These are phyloP conservation scores for Felis catus DNA, from an alignment of 2,113 vertebrate species.

Conservation along the genomic window DNA sequence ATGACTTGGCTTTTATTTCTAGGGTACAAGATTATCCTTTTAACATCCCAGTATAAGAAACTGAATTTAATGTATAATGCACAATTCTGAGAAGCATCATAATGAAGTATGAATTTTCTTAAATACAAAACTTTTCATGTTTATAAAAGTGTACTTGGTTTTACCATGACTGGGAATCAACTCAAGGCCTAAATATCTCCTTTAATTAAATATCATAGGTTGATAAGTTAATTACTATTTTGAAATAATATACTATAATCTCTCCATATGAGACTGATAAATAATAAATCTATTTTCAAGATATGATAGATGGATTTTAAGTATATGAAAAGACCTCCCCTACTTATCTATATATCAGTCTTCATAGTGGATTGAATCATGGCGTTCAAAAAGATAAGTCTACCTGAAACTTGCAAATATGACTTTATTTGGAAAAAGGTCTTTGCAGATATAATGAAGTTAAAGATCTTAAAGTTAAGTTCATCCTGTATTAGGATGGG, in stretches of 20 bases:
- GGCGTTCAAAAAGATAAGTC: not conserved
- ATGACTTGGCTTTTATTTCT: slow-evolving; percentile 25
- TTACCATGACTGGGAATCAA: not conserved
- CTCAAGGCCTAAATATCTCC: not conserved
- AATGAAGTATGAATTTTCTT: not conserved
- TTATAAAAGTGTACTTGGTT: slow-evolving; percentile 19
- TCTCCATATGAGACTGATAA: not conserved
- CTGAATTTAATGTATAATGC: not conserved
- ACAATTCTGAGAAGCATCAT: not conserved
- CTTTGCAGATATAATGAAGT: not conserved
- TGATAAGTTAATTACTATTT: not conserved
- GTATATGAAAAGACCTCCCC: not conserved
- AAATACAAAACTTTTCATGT: not conserved
- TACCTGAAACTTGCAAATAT: not conserved
- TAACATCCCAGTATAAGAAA: not conserved
- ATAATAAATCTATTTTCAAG: not conserved
- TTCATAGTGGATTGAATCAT: not conserved
- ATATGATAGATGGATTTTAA: not conserved
- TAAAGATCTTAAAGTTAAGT: not conserved
- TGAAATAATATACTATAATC: not conserved
- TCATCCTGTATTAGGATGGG: not conserved
- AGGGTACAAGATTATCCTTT: not conserved
- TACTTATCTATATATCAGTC: not conserved
- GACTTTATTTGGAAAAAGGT: not conserved
- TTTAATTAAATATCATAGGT: not conserved